Conservation (phyloP, 2,113 vertebrate species). For the Mixornis gularis region DNA sequence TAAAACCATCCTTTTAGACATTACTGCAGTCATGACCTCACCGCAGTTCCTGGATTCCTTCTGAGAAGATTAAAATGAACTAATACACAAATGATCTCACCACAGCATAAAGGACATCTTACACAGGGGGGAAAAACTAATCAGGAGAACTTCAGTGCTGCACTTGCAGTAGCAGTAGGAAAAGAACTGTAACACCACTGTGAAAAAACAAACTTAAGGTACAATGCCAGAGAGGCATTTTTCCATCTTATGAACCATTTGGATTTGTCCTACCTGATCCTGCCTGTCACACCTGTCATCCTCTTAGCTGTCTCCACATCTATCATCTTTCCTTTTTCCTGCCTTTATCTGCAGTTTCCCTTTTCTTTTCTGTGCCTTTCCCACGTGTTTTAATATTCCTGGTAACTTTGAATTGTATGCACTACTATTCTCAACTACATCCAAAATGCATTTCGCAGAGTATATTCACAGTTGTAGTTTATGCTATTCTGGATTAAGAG, state of each 20-base stretch:
- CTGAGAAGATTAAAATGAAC: conserved; percentile 44
- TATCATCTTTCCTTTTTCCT: not conserved
- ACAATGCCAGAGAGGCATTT: not conserved
- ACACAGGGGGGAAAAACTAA: not conserved
- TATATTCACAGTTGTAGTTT: not conserved
- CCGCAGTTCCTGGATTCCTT: not conserved
- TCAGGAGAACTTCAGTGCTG: not conserved
- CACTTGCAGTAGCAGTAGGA: not conserved
- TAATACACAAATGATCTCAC: conserved; percentile 42
- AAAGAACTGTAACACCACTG: not conserved
- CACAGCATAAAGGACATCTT: not conserved
- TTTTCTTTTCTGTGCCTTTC: not conserved
- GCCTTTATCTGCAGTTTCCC: not conserved
- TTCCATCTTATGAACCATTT: not conserved
- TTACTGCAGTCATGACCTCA: conserved; percentile 42
- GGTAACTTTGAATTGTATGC: not conserved
- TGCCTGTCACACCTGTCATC: not conserved
- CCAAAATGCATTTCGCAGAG: not conserved
- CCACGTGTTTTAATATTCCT: not conserved
- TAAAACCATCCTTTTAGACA: conserved; percentile 3
- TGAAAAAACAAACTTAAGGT: not conserved
- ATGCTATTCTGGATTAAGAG: not conserved
- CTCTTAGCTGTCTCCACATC: not conserved
- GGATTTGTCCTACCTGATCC: not conserved
- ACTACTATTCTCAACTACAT: not conserved